These are phyloP conservation scores for Rotaria macrura DNA, from an alignment of 2,888 invertebrate genomes.

Conservation along the genomic window DNA sequence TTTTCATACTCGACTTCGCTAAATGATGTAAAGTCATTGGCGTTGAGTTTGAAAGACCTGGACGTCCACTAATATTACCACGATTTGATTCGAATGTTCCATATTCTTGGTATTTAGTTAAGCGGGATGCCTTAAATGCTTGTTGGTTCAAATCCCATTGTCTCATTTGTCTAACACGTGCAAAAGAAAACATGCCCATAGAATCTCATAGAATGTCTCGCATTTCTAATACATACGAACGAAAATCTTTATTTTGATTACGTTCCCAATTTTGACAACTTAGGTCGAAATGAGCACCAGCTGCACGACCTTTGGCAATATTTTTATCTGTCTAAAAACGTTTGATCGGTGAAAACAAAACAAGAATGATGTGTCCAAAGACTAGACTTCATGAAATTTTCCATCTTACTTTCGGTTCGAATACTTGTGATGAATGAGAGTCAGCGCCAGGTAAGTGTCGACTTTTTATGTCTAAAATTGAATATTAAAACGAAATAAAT, in stretches of 20 bases:
- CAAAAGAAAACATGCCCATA: too few species aligned
- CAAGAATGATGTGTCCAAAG: too few species aligned
- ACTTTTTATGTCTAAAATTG: not conserved
- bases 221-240: not conserved
- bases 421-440: not conserved
- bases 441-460: not conserved
- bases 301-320: not conserved
- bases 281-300: not conserved
- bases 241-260: slow-evolving; percentile 1
- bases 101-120: not conserved
- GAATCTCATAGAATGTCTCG: not conserved
- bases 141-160: not conserved
- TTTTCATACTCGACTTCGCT: not conserved
- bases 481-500: too few species aligned
- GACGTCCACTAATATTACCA: not conserved
- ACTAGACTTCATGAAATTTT: too few species aligned
- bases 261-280: not conserved
- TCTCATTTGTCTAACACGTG: not conserved
- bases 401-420: not conserved
- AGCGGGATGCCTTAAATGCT: not conserved
- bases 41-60: not conserved
- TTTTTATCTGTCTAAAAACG: not conserved
- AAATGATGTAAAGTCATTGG: not conserved
- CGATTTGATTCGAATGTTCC: not conserved
- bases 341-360: not conserved